Evolutionary conservation across 2,113 vertebrate species (phyloP).

Genomic region (Bambusicola thoracicus): DNA sequence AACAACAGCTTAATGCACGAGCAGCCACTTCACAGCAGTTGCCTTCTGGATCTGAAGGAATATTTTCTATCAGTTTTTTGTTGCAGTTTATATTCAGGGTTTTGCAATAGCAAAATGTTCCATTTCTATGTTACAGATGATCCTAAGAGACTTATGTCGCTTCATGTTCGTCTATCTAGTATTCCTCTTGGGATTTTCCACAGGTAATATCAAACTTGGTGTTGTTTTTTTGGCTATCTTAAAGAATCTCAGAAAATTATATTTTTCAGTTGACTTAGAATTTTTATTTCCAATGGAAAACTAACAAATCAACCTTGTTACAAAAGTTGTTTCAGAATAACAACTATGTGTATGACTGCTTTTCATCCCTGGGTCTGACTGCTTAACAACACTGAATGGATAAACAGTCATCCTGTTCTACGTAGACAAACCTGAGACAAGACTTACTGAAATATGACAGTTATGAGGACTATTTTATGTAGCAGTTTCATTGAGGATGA

Average conservation of each 20-base stretch:
- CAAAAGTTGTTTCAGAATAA: background rate
- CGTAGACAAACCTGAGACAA: background rate
- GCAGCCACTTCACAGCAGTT: background rate
- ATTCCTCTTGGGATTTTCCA: conserved; percentile 94
- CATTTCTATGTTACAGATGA: conserved; percentile 83
- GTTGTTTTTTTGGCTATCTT: background rate
- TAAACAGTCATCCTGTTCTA: background rate
- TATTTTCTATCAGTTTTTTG: background rate
- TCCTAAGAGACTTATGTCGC: conserved; percentile 91
- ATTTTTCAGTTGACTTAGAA: background rate
- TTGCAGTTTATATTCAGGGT: background rate
- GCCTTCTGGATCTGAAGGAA: background rate
- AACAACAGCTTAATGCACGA: background rate
- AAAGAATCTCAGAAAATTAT: background rate
- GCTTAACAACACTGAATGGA: background rate
- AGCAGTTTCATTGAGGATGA: background rate
- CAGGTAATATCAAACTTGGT: conserved; percentile 80
- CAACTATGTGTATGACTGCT: background rate
- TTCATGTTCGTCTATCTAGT: conserved; percentile 94
- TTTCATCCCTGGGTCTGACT: background rate
- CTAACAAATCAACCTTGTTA: background rate
- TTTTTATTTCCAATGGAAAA: background rate
- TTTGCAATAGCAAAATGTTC: background rate
- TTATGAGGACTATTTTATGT: background rate
- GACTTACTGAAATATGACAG: background rate